Percentiles rank a stretch among this genome's conserved stretches.
Evolutionary conservation across 1,140 invertebrate genomes (phyloP).

Genomic region (Magallana angulata): DNA sequence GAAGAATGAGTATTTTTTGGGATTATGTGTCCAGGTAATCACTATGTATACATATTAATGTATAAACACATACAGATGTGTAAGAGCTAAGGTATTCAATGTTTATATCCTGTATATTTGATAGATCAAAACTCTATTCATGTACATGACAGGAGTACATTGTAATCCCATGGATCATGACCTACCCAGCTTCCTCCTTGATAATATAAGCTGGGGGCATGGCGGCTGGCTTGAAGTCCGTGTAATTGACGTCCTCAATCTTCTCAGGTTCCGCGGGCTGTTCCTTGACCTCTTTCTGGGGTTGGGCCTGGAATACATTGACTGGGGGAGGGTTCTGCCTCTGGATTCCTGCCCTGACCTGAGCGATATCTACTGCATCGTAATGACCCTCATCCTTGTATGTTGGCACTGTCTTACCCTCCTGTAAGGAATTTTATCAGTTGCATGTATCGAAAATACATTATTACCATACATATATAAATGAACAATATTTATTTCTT

Average conservation of each 20-base stretch:
- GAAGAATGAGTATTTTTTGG: too few species aligned
- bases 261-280: background rate
- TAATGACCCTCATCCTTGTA: conserved; percentile 30
- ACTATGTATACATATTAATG: too few species aligned
- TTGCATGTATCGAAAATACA: too few species aligned
- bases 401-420: conserved; percentile 29
- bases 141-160: too few species aligned
- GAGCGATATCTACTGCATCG: conserved; percentile 9
- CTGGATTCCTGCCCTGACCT: conserved; percentile 1
- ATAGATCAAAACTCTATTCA: too few species aligned
- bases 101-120: too few species aligned
- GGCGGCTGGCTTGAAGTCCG: background rate
- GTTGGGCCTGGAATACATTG: background rate
- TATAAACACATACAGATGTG: too few species aligned
- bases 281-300: conserved; percentile 6
- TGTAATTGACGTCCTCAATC: conserved; percentile 2
- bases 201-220: conserved; percentile 48
- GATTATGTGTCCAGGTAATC: too few species aligned
- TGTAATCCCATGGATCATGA: background rate
- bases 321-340: background rate
- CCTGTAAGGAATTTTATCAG: background rate
- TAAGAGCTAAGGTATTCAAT: too few species aligned
- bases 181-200: conserved; percentile 49
- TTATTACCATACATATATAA: background rate
- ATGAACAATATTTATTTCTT: background rate